Conservation (phyloP, 2,797 vertebrate genomes). For the Diplodus sargus region DNA sequence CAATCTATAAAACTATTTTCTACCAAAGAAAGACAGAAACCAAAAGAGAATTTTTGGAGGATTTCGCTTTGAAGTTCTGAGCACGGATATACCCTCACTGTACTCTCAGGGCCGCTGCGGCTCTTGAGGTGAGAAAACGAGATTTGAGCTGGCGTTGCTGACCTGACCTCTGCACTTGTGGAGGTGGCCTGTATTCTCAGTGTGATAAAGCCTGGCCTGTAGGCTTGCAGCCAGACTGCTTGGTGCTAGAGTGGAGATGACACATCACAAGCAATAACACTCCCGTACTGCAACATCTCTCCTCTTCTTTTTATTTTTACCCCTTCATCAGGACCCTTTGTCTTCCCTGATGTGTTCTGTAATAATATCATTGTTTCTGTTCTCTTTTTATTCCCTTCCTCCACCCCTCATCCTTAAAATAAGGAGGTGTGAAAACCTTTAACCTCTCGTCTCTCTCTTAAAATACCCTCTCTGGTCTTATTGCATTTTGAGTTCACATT, state of each 20-base stretch:
- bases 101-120: conserved; percentile 20
- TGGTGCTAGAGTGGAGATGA: conserved; percentile 63
- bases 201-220: conserved; percentile 55
- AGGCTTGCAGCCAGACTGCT: conserved; percentile 57
- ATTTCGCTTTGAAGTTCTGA: conserved; percentile 32
- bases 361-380: neutral
- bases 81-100: conserved; percentile 27
- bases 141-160: conserved; percentile 57
- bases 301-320: conserved; percentile 2
- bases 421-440: neutral
- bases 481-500: neutral
- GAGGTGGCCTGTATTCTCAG: conserved; percentile 64
- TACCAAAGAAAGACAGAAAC: neutral
- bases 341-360: neutral
- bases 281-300: conserved; percentile 30
- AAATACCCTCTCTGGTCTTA: neutral
- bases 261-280: conserved; percentile 66
- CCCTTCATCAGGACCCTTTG: neutral
- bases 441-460: neutral
- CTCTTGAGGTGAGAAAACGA: conserved; percentile 53
- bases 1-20: conserved; percentile 18
- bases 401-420: neutral
- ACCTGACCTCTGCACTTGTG: conserved; percentile 56
- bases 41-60: conserved; percentile 6
- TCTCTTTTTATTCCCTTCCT: neutral